A percentile compares a stretch with the other conserved stretches of the same genome.
phyloP scores from a whole-genome alignment of 2,888 invertebrate genomes.

The Microchrysa polita region DNA sequence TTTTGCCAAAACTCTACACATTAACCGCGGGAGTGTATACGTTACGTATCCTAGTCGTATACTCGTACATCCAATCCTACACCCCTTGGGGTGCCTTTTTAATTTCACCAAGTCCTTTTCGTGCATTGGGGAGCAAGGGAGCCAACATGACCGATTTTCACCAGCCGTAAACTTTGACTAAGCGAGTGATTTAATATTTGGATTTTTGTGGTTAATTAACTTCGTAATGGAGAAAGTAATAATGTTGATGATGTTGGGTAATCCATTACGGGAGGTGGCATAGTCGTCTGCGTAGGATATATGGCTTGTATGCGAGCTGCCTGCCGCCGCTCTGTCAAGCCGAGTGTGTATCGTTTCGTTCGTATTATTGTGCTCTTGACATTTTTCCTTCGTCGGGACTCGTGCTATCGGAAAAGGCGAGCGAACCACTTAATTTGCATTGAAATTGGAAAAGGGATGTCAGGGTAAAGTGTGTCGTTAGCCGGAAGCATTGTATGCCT shows the following conservation, averaged over 20 bases:
- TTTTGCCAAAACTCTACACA: constrained; percentile 18
- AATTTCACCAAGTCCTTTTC: background rate
- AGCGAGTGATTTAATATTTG: constrained; percentile 38
- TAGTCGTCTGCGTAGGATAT: background rate
- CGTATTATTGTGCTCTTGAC: constrained; percentile 4
- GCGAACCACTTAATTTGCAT: constrained; percentile 23
- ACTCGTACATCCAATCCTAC: no score
- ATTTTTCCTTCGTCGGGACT: constrained; percentile 4
- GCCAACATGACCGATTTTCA: background rate
- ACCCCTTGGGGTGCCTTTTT: constrained; percentile 2
- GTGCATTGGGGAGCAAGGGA: no score
- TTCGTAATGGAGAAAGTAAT: constrained; percentile 30
- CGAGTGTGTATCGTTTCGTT: no score
- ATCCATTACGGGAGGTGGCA: constrained; percentile 18
- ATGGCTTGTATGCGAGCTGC: background rate
- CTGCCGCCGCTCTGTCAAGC: no score
- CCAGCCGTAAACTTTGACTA: constrained; percentile 10
- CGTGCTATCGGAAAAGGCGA: constrained; percentile 1
- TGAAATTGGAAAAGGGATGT: constrained; percentile 13
- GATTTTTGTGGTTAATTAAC: constrained; percentile 35
- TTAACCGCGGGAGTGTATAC: no score
- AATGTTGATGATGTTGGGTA: constrained; percentile 25
- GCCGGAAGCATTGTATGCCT: background rate
- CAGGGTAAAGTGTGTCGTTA: background rate
- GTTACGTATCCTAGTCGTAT: background rate